Evolutionary conservation across 2,888 invertebrate species (phyloP).

Genomic region (Sesia bembeciformis): DNA sequence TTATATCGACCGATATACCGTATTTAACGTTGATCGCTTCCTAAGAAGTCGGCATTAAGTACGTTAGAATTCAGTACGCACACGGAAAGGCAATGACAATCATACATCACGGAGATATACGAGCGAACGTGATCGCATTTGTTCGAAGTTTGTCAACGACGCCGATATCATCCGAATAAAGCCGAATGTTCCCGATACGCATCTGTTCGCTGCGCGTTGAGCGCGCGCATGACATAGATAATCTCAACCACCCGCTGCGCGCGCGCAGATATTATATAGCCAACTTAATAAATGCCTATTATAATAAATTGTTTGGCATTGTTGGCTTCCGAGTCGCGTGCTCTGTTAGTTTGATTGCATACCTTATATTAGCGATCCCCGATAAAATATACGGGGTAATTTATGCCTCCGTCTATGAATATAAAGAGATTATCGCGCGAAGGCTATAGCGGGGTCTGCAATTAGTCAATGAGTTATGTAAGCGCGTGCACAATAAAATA

Average conservation of each 20-base stretch:
- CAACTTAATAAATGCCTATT: conserved; percentile 15
- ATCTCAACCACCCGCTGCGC: conserved; percentile 11
- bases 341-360: conserved; percentile 3
- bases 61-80: neutral
- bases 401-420: conserved; percentile 3
- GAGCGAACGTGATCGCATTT: conserved; percentile 10
- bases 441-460: conserved; percentile 3
- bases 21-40: neutral
- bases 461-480: conserved; percentile 4
- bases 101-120: conserved; percentile 1
- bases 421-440: conserved; percentile 4
- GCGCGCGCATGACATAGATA: conserved; percentile 13
- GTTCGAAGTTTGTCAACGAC: conserved; percentile 9
- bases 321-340: conserved; percentile 12
- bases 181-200: conserved; percentile 8
- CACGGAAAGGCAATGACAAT: neutral
- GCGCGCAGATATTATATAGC: conserved; percentile 9
- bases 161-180: conserved; percentile 6
- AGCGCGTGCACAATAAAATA: neutral
- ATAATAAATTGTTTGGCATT: conserved; percentile 15
- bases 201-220: conserved; percentile 5
- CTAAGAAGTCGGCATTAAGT: neutral
- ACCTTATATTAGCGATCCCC: conserved; percentile 10
- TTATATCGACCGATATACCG: neutral
- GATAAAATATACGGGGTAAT: conserved; percentile 8